Base-by-base conservation (phyloP, 1,140 invertebrate species). In the Venustaconcha ellipsiformis region DNA sequence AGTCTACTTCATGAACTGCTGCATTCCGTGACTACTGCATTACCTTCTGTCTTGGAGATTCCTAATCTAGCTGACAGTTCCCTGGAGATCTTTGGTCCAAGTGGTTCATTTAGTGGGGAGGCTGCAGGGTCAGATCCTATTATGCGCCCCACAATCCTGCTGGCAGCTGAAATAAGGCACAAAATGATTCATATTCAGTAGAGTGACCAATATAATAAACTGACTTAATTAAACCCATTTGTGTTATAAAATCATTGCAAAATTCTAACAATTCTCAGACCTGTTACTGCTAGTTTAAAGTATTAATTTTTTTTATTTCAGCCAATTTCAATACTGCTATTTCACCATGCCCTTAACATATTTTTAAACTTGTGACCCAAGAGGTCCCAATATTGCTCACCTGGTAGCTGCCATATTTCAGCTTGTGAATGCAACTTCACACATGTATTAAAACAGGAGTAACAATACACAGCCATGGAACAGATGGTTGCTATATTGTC, bases 131-230 rank as follows among this genome's bases (percentile, higher is more conserved):
- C 80, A 23, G 78, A 86, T 30, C 80, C 76, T 11, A 88, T 70
- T 72, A 86, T 85, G 67, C 88, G 86, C 69, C 84, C 83, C 4
- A 88, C 82, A 70, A 83, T 87, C 30, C 87, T 73, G 82, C 88
- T 89, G 55, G 86, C 87, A 84, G 87, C 88, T 89, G 80, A 68
- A 83, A 80, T 71, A 23, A 74, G 55, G 72, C 66, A 67, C 57
- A 66, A n/a, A 23, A 72, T 30, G 13, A 67, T 48, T 18, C 17
- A 48, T 37, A 48, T 17, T 15, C 2, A 23, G 63, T 26, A 65
- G 11, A 65, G 14, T 23, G 20, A 20, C 30, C 30, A 8, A 65
- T 14, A 65, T 20, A 18, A 26, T 20, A 48, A 15, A 65, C 5
- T n/a, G 63, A n/a, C 18, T 20, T 23, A 15, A 65, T 4, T 17